These are phyloP conservation scores for Xanthia icteritia DNA, from an alignment of 2,888 invertebrate genomes.

Conservation along the genomic window DNA sequence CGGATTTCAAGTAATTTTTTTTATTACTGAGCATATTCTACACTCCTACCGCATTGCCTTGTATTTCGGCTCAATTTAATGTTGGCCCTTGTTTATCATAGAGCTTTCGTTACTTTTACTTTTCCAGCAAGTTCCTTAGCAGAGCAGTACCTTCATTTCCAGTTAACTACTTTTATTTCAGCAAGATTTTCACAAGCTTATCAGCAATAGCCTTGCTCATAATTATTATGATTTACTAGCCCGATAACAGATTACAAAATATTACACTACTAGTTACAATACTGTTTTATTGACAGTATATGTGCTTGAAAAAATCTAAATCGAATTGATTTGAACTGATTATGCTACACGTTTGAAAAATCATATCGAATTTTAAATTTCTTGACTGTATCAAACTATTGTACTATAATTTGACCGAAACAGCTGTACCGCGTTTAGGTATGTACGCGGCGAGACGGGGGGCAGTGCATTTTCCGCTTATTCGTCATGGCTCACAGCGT, in stretches of 20 bases:
- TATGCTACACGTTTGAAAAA: not conserved
- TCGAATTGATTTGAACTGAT: not conserved
- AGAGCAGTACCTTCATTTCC: not conserved
- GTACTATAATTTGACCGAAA: not conserved
- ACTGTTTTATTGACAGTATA: not conserved
- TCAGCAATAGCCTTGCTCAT: not conserved
- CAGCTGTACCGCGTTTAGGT: too few species aligned
- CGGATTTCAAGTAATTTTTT: not conserved
- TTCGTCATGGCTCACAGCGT: too few species aligned
- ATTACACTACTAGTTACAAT: not conserved
- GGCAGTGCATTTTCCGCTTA: too few species aligned
- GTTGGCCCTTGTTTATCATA: not conserved
- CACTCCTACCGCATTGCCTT: not conserved
- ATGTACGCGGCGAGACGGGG: too few species aligned
- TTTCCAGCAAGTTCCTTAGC: not conserved
- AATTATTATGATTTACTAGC: not conserved
- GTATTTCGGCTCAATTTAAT: not conserved
- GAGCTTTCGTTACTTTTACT: not conserved
- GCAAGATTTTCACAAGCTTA: not conserved
- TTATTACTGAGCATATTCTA: not conserved
- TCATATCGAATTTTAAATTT: not conserved
- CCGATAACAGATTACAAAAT: conserved; percentile 9
- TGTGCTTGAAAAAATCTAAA: not conserved
- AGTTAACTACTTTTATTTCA: not conserved
- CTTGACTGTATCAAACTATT: not conserved